These are phyloP conservation scores for Spodoptera litura DNA, from an alignment of 1,140 invertebrate genomes.

Conservation along the genomic window DNA sequence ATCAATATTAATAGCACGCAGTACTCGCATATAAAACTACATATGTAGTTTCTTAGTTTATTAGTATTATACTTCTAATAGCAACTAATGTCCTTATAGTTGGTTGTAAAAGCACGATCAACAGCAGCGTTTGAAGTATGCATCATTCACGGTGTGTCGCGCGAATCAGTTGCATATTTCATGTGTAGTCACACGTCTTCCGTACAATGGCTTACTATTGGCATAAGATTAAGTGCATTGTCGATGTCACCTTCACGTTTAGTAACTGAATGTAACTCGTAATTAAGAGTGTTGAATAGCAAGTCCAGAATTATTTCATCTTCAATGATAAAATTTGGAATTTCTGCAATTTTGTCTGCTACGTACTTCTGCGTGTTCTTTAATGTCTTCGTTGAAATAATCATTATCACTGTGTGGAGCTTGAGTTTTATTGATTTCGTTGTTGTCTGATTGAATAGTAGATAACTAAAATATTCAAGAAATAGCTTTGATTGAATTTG, in stretches of 20 bases:
- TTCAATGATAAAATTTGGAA: background rate
- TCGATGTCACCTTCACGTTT: slow-evolving; percentile 39
- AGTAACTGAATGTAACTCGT: slow-evolving; percentile 18
- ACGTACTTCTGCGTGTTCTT: too few species aligned
- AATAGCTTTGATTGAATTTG: background rate
- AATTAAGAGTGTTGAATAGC: slow-evolving; percentile 9
- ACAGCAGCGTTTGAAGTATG: slow-evolving; percentile 40
- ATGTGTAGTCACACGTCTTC: slow-evolving; percentile 51
- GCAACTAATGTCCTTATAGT: slow-evolving; percentile 39
- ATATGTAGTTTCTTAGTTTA: slow-evolving; percentile 27
- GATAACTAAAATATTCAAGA: too few species aligned
- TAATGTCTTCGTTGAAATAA: too few species aligned
- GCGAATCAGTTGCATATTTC: slow-evolving; percentile 52
- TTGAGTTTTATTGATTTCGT: too few species aligned
- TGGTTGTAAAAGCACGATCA: slow-evolving; percentile 37
- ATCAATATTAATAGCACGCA: slow-evolving; percentile 25
- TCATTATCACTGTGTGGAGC: too few species aligned
- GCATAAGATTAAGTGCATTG: slow-evolving; percentile 45
- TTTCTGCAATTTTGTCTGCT: too few species aligned
- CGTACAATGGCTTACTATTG: slow-evolving; percentile 48
- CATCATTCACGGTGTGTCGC: slow-evolving; percentile 45
- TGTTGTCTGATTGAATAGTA: too few species aligned
- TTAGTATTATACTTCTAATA: slow-evolving; percentile 36
- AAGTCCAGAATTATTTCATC: background rate
- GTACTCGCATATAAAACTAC: slow-evolving; percentile 28